Evolutionary conservation across 1,140 invertebrate species (phyloP).

Genomic region (Drosophila leontia): DNA sequence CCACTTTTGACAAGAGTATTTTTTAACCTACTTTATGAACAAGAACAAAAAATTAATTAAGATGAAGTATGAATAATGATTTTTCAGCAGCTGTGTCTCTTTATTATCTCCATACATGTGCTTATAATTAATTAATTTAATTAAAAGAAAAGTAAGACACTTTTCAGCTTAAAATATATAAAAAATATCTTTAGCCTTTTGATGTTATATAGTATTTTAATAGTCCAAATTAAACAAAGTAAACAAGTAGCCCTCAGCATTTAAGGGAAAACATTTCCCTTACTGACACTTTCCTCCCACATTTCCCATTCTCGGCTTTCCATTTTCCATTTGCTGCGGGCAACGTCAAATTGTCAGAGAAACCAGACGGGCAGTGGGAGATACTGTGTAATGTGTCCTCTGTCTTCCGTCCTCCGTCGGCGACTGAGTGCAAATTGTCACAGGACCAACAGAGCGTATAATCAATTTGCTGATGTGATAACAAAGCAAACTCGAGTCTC

Average conservation of each 20-base stretch:
- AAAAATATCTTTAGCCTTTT: background rate
- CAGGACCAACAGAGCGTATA: constrained; percentile 47
- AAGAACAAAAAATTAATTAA: background rate
- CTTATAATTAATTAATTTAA: background rate
- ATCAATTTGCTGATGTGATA: constrained; percentile 57
- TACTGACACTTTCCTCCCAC: constrained; percentile 29
- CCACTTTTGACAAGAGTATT: background rate
- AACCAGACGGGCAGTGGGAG: constrained; percentile 8
- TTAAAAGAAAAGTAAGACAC: background rate
- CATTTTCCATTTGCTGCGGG: constrained; percentile 34
- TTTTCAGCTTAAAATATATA: background rate
- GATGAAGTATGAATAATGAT: no score
- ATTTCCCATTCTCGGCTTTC: background rate
- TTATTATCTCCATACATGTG: background rate
- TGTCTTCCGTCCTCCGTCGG: background rate
- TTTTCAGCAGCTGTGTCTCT: background rate
- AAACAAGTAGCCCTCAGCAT: constrained; percentile 30
- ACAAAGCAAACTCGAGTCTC: constrained; percentile 39
- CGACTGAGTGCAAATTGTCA: constrained; percentile 29
- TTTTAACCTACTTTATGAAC: background rate
- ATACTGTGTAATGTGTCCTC: background rate
- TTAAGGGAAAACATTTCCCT: constrained; percentile 35
- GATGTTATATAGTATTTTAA: background rate
- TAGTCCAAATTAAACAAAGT: constrained; percentile 23
- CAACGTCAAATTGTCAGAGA: constrained; percentile 39